Percentiles rank a stretch among this genome's conserved stretches.
Conservation (phyloP, 1,140 invertebrate species). For the Drosophila yakuba region DNA sequence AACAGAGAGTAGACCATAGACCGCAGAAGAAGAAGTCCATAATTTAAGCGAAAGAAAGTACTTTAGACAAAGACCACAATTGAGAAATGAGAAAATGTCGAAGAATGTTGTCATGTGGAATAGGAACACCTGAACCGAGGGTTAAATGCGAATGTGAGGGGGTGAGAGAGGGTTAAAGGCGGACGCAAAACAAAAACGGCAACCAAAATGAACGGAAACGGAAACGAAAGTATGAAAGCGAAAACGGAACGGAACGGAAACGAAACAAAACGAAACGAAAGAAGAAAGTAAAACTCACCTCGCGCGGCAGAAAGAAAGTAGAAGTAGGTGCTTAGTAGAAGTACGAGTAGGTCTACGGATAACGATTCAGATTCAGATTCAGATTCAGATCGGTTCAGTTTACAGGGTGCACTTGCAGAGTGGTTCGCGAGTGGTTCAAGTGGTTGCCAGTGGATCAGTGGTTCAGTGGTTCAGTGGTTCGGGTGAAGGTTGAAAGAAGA, state of each 20-base stretch:
- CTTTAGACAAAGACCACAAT: conserved; percentile 1
- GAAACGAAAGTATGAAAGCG: conserved; percentile 37
- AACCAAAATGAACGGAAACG: conserved; percentile 27
- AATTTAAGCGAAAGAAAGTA: not conserved
- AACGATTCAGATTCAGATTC: not conserved
- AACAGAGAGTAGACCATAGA: not conserved
- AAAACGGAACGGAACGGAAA: conserved; percentile 39
- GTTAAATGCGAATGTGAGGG: conserved; percentile 25
- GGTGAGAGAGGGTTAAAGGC: conserved; percentile 39
- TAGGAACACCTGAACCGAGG: conserved; percentile 15
- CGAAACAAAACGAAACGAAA: conserved; percentile 35
- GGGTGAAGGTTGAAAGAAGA: conserved; percentile 17
- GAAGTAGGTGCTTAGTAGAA: conserved; percentile 48
- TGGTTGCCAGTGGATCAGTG: conserved; percentile 23
- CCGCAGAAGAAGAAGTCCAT: not conserved
- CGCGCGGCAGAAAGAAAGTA: conserved; percentile 51
- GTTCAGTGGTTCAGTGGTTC: conserved; percentile 27
- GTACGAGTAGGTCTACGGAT: conserved; percentile 4
- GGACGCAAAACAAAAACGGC: conserved; percentile 42
- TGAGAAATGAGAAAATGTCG: conserved; percentile 3
- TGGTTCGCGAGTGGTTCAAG: conserved; percentile 19
- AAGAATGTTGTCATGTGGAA: conserved; percentile 6
- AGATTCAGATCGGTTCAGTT: not conserved
- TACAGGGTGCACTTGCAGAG: conserved; percentile 22
- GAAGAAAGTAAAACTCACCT: conserved; percentile 70